Conservation (phyloP, 1,140 invertebrate species). For the Anoplophora glabripennis region DNA sequence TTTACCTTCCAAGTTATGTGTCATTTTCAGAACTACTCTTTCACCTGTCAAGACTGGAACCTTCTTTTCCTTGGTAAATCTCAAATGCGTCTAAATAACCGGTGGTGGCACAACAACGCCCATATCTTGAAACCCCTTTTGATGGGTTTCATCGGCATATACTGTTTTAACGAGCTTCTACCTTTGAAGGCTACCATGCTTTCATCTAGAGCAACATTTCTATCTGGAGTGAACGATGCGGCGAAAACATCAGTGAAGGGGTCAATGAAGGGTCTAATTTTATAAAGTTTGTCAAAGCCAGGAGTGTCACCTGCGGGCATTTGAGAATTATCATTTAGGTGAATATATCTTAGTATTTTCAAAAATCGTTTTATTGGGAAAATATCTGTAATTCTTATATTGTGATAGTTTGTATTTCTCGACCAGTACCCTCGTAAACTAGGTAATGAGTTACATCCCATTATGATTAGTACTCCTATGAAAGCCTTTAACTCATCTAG, state of each 20-base stretch:
- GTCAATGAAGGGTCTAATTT: conserved; percentile 18
- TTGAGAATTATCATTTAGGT: conserved; percentile 20
- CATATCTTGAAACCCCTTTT: conserved; percentile 44
- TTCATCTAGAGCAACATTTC: conserved; percentile 31
- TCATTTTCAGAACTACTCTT: conserved; percentile 7
- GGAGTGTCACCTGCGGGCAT: conserved; percentile 6
- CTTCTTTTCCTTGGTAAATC: conserved; percentile 4
- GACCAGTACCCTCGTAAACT: conserved; percentile 4
- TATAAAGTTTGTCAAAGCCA: conserved; percentile 25
- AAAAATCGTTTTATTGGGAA: conserved; percentile 10
- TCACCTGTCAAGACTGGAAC: not conserved
- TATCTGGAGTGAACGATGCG: not conserved
- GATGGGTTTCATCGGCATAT: conserved; percentile 51
- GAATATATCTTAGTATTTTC: conserved; percentile 14
- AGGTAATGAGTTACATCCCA: conserved; percentile 4
- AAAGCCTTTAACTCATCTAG: conserved; percentile 11
- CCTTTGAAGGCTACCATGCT: conserved; percentile 34
- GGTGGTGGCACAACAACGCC: not conserved
- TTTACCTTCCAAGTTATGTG: not conserved
- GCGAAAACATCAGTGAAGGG: conserved; percentile 11
- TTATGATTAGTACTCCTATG: not conserved
- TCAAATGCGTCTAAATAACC: conserved; percentile 4
- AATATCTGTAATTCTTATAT: conserved; percentile 1
- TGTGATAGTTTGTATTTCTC: conserved; percentile 3
- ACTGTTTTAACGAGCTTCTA: conserved; percentile 48